phyloP scores from a whole-genome alignment of 2,888 invertebrate genomes.

The Dryomyza anilis region DNA sequence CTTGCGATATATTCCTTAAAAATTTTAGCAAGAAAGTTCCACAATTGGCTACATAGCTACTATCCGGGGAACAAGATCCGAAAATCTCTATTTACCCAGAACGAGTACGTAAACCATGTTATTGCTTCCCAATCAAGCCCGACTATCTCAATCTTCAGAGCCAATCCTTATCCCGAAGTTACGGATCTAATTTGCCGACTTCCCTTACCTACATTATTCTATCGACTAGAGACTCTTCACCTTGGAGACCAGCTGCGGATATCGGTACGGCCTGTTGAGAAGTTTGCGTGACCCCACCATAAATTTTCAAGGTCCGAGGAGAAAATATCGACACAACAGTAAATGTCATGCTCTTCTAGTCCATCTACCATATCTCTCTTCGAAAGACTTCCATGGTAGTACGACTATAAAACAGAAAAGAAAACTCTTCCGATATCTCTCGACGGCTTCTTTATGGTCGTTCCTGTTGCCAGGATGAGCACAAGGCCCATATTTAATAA shows the following conservation, averaged over 20 bases:
- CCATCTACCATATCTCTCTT: conserved; percentile 38
- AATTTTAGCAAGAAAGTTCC: conserved; percentile 40
- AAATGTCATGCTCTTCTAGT: conserved; percentile 41
- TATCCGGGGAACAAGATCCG: conserved; percentile 36
- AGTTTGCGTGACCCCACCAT: conserved; percentile 30
- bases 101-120: conserved; percentile 45
- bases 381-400: conserved; percentile 41
- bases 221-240: conserved; percentile 69
- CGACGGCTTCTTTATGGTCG: conserved; percentile 66
- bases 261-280: conserved; percentile 64
- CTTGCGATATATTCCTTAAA: conserved; percentile 30
- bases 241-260: conserved; percentile 79
- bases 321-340: conserved; percentile 42
- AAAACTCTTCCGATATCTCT: conserved; percentile 59
- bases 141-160: conserved; percentile 55
- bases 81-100: conserved; percentile 38
- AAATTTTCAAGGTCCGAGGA: conserved; percentile 33
- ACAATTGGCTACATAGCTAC: conserved; percentile 39
- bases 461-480: conserved; percentile 62
- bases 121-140: conserved; percentile 48
- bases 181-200: conserved; percentile 53
- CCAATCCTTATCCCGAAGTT: conserved; percentile 69
- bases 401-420: conserved; percentile 32
- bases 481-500: conserved; percentile 60
- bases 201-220: conserved; percentile 24